Evolutionary conservation across 2,888 invertebrate genomes (phyloP).

Genomic region (Lagria hirta): DNA sequence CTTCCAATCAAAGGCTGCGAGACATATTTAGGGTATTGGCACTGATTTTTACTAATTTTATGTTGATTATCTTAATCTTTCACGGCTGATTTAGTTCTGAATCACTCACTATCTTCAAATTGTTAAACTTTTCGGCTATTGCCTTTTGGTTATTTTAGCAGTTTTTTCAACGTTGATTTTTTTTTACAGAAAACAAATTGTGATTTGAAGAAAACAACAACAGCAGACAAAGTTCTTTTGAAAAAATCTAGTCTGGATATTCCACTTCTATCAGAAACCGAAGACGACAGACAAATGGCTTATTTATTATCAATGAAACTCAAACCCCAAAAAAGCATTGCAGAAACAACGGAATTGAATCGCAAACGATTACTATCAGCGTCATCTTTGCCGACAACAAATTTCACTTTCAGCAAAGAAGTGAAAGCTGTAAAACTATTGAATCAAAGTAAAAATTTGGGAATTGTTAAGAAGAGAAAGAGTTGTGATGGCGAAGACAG

Average conservation of each 20-base stretch:
- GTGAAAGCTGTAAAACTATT: conserved; percentile 46
- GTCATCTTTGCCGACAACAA: conserved; percentile 47
- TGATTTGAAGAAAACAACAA: conserved; percentile 68
- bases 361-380: conserved; percentile 46
- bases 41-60: neutral
- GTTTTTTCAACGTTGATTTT: conserved; percentile 20
- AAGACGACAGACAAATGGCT: conserved; percentile 80
- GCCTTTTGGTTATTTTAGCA: conserved; percentile 7
- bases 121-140: conserved; percentile 6
- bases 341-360: conserved; percentile 55
- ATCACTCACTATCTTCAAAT: conserved; percentile 4
- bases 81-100: neutral
- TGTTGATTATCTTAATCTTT: neutral
- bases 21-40: conserved; percentile 77
- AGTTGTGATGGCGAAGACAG: too few species aligned
- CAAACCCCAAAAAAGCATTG: conserved; percentile 62
- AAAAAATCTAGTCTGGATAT: conserved; percentile 78
- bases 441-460: conserved; percentile 35
- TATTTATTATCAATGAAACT: conserved; percentile 70
- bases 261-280: conserved; percentile 73
- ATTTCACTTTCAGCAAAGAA: conserved; percentile 47
- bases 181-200: conserved; percentile 68
- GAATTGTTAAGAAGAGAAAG: conserved; percentile 35
- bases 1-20: conserved; percentile 83
- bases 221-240: conserved; percentile 72